These are phyloP conservation scores for Cephus sareptanus DNA, from an alignment of 2,888 invertebrate genomes.

Conservation along the genomic window DNA sequence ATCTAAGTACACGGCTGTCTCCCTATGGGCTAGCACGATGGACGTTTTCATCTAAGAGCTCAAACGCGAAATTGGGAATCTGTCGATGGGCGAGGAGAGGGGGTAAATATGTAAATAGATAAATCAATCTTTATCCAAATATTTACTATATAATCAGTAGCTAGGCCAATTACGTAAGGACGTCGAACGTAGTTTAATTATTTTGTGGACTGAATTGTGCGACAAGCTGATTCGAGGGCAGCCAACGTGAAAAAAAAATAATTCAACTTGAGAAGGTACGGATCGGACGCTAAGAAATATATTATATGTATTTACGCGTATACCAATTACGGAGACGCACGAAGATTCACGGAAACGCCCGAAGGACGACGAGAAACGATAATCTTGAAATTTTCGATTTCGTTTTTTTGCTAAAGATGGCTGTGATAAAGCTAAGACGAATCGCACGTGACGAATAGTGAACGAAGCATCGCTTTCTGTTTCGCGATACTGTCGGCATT, in stretches of 20 bases:
- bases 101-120: neutral
- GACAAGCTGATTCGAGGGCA: neutral
- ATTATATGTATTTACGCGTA: neutral
- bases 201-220: neutral
- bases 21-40: no score
- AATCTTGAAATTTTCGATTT: neutral
- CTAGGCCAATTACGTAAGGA: neutral
- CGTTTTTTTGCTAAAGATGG: conserved; percentile 53
- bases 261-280: neutral
- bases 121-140: neutral
- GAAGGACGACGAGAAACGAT: neutral
- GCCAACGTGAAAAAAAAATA: neutral
- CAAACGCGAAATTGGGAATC: no score
- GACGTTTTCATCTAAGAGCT: no score
- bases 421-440: conserved; percentile 55
- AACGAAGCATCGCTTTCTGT: neutral
- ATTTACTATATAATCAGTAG: neutral
- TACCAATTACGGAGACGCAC: neutral
- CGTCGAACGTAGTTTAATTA: neutral
- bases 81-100: no score
- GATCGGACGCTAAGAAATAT: neutral
- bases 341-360: no score
- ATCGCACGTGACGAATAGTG: neutral
- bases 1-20: no score
- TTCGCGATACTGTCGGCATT: neutral